Conservation (phyloP, 2,113 vertebrate genomes). For the Sinocyclocheilus rhinocerous region DNA sequence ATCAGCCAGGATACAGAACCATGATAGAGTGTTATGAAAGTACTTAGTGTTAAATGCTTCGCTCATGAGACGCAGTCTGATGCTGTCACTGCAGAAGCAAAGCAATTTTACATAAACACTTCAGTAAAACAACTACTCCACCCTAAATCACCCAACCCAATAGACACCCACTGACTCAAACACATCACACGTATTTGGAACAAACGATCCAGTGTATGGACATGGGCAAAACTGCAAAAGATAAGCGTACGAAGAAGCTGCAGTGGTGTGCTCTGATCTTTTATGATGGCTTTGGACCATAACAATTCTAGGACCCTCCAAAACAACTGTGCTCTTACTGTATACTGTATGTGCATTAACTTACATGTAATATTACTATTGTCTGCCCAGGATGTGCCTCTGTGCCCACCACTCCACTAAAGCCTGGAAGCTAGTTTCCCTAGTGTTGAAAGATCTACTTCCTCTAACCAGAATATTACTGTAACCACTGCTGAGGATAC, state of each 20-base stretch:
- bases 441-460: background rate
- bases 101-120: background rate
- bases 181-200: conserved; percentile 52
- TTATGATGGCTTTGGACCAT: background rate
- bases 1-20: conserved; percentile 65
- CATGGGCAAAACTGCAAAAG: background rate
- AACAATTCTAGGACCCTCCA: background rate
- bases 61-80: background rate
- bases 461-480: background rate
- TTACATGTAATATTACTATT: background rate
- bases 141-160: conserved; percentile 31
- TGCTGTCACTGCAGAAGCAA: background rate
- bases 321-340: conserved; percentile 1
- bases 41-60: conserved; percentile 14
- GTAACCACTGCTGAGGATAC: background rate
- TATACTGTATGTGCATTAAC: background rate
- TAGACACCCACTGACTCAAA: conserved; percentile 62
- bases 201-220: background rate
- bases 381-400: background rate
- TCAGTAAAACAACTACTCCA: background rate
- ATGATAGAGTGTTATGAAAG: conserved; percentile 35
- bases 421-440: conserved; percentile 3
- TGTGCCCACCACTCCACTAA: background rate
- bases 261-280: background rate
- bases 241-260: background rate